Conservation (phyloP, 2,113 vertebrate genomes). For the Ictalurus furcatus region DNA sequence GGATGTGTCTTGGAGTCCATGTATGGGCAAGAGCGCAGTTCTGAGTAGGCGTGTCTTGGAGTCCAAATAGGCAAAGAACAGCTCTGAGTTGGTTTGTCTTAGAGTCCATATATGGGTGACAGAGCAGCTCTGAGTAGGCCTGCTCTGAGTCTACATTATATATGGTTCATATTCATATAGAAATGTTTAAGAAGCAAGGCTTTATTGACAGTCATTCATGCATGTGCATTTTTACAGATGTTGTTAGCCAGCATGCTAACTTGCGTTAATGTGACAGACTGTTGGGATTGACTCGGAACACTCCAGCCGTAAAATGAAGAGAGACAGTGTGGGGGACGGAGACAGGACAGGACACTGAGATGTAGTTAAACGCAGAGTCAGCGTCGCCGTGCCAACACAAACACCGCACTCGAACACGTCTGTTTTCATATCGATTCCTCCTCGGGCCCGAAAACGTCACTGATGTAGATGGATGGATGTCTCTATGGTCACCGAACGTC, state of each 20-base stretch:
- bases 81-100: neutral
- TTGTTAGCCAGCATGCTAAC: conserved; percentile 3
- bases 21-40: neutral
- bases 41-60: neutral
- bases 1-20: neutral
- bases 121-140: neutral
- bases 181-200: neutral
- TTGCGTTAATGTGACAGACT: neutral
- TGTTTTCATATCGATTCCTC: conserved; percentile 35
- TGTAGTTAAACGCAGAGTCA: conserved; percentile 20
- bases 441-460: conserved; percentile 27
- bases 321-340: neutral
- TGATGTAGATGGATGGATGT: conserved; percentile 24
- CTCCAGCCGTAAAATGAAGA: conserved; percentile 10
- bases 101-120: neutral
- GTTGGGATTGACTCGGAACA: conserved; percentile 2
- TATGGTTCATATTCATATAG: neutral
- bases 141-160: neutral
- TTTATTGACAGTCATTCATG: neutral
- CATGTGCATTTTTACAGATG: conserved; percentile 8
- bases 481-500: conserved; percentile 32
- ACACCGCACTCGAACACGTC: conserved; percentile 16
- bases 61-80: neutral
- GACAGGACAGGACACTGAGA: conserved; percentile 4
- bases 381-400: conserved; percentile 11